Evolutionary conservation across 2,888 invertebrate genomes (phyloP).

Genomic region (Diarsia rubi): DNA sequence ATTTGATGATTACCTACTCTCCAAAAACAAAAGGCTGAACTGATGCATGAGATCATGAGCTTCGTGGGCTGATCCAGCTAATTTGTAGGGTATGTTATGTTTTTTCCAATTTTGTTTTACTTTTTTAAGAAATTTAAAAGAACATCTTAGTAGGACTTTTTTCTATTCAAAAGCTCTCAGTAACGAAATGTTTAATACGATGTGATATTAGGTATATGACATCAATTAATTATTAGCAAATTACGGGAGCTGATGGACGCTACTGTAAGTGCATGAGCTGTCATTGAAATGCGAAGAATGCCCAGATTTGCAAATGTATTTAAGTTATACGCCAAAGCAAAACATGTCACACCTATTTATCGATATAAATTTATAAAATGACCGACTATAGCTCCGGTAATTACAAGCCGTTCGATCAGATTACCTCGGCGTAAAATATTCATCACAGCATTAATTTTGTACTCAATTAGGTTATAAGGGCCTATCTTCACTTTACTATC

Average conservation of each 20-base stretch:
- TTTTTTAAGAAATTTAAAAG: not conserved
- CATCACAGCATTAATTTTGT: conserved; percentile 44
- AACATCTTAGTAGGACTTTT: not conserved
- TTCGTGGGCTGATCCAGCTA: accelerated
- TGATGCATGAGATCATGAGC: too few species aligned
- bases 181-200: too few species aligned
- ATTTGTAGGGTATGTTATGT: not conserved
- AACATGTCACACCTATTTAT: not conserved
- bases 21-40: too few species aligned
- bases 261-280: too few species aligned
- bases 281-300: too few species aligned
- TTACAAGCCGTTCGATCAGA: conserved; percentile 20
- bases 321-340: not conserved
- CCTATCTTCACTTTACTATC: conserved; percentile 12
- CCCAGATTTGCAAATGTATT: not conserved
- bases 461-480: conserved; percentile 27
- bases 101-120: not conserved
- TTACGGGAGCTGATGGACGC: too few species aligned
- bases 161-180: too few species aligned
- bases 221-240: too few species aligned
- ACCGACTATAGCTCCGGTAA: not conserved
- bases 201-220: too few species aligned
- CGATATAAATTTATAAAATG: not conserved
- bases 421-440: conserved; percentile 11
- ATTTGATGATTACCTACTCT: too few species aligned